A percentile compares a stretch with the other conserved stretches of the same genome.
These are phyloP conservation scores for Parambassis ranga DNA, from an alignment of 2,797 vertebrate species.

Conservation along the genomic window DNA sequence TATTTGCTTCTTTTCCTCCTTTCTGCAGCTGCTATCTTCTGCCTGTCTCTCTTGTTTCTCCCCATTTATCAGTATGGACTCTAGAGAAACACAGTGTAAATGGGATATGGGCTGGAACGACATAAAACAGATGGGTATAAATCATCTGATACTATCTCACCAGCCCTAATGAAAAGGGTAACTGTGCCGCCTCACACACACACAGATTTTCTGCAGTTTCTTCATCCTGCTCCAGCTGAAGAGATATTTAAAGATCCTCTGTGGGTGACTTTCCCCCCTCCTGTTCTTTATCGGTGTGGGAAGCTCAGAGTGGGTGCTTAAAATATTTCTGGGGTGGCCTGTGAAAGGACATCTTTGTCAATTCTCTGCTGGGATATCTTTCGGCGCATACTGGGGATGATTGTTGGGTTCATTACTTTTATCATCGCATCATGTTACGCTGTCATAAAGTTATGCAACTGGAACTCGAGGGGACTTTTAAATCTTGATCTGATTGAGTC, in stretches of 20 bases:
- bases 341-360: constrained; percentile 40
- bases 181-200: constrained; percentile 1
- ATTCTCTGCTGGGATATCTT: constrained; percentile 17
- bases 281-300: constrained; percentile 23
- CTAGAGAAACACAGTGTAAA: constrained; percentile 51
- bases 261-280: constrained; percentile 10
- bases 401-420: constrained; percentile 57
- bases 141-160: constrained; percentile 62
- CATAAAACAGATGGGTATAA: constrained; percentile 69
- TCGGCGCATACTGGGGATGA: constrained; percentile 26
- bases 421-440: constrained; percentile 50
- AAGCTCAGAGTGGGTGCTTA: constrained; percentile 41
- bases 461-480: constrained; percentile 32
- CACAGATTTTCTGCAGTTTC: constrained; percentile 39
- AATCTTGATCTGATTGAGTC: constrained; percentile 47
- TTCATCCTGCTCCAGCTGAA: constrained; percentile 62
- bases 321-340: constrained; percentile 54
- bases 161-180: constrained; percentile 59
- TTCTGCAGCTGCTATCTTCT: not conserved
- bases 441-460: constrained; percentile 45
- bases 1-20: no score
- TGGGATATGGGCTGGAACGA: constrained; percentile 60
- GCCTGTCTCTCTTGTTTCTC: constrained; percentile 14
- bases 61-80: constrained; percentile 45
- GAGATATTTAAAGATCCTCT: constrained; percentile 66